Conservation (phyloP, 64 coral and sea anemone species). For the Exaiptasia diaphana region DNA sequence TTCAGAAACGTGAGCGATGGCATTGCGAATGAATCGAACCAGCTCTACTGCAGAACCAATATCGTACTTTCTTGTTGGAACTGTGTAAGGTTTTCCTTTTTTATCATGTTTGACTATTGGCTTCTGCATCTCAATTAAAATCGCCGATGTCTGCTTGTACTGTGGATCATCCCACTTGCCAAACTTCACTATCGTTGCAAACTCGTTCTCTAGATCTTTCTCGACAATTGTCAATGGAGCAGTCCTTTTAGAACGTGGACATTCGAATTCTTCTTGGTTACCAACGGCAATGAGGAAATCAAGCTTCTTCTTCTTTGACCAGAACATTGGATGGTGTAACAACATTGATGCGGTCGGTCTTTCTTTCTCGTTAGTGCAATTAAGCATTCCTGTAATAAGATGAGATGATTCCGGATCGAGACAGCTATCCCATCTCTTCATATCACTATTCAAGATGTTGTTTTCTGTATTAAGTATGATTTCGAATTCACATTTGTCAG, state of each 20-base stretch:
- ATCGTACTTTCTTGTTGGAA: background rate
- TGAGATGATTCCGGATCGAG: background rate
- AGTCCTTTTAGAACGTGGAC: background rate
- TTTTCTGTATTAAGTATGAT: background rate
- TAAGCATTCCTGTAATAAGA: background rate
- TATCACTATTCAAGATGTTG: slow-evolving; percentile 3
- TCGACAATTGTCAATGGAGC: background rate
- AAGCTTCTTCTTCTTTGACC: background rate
- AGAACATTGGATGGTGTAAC: background rate
- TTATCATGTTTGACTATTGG: no score
- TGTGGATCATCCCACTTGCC: background rate
- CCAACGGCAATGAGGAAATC: background rate
- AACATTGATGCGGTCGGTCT: background rate
- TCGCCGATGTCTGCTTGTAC: background rate
- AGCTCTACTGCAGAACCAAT: background rate
- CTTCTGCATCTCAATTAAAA: background rate
- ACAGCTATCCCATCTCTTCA: background rate
- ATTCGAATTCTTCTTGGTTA: no score
- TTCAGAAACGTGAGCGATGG: background rate
- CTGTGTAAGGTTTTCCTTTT: no score
- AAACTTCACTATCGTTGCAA: background rate
- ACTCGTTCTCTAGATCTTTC: background rate
- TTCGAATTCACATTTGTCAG: background rate
- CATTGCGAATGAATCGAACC: background rate
- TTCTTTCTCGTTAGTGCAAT: background rate